Evolutionary conservation across 2,797 vertebrate species (phyloP).

Genomic region (Alouatta caraya): DNA sequence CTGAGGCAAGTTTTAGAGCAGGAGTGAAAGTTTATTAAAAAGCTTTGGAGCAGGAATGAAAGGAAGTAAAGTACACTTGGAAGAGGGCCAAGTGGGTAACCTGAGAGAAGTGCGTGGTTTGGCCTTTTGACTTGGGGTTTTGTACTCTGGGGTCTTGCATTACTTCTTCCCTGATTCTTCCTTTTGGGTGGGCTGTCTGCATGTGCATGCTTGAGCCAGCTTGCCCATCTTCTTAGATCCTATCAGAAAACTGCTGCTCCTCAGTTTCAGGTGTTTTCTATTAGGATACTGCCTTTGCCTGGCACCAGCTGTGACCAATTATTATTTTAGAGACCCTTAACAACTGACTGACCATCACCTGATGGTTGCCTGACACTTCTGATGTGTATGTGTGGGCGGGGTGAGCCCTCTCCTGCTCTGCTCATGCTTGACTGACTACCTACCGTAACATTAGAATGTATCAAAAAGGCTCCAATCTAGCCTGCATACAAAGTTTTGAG

Average conservation of each 20-base stretch:
- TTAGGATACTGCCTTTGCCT: not conserved
- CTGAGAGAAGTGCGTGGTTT: not conserved
- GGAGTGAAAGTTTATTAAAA: not conserved
- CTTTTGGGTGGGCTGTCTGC: not conserved
- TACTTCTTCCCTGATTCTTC: not conserved
- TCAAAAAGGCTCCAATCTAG: not conserved
- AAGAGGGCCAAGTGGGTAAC: not conserved
- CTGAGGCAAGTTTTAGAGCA: not conserved
- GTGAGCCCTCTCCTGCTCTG: not conserved
- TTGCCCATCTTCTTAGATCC: not conserved
- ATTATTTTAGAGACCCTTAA: not conserved
- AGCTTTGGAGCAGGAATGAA: not conserved
- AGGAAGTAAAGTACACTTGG: not conserved
- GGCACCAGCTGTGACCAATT: not conserved
- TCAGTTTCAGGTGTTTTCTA: not conserved
- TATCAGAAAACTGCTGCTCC: not conserved
- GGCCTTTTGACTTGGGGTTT: not conserved
- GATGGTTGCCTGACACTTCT: not conserved
- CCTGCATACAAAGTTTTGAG: not conserved
- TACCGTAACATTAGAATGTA: not conserved
- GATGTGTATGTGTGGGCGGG: not conserved
- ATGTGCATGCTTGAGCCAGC: not conserved
- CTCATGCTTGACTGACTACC: not conserved
- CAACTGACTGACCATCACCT: not conserved
- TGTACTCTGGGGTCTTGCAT: not conserved